Base-by-base conservation (phyloP, 2,113 vertebrate genomes). In the Salvelinus alpinus region DNA sequence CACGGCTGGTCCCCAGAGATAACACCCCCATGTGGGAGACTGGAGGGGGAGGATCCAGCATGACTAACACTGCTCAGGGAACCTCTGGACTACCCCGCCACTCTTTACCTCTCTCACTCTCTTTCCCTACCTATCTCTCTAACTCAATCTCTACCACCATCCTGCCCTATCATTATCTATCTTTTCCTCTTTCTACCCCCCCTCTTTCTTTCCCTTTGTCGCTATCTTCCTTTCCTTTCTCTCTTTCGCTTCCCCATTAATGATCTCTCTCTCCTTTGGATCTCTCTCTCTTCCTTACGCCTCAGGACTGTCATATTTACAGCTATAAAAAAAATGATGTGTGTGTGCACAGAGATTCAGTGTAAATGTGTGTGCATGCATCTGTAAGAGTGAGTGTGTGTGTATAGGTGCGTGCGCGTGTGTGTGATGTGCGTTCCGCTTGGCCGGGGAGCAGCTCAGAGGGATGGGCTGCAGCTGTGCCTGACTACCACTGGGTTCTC, bases 401-500 rank as follows among this genome's bases (percentile, higher is more conserved):
- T 70, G 38, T n/a, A 9, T 25, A 8, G 11, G 44, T 51, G 69
- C n/a, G 44, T 74, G 60, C 44, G 12, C 16, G 38, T 27, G 34
- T 27, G 72, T 13, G 57, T 5, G 57, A 7, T 14, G 51, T 25
- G 7, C 16, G 24, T 72, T 34, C 16, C 57, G 51, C 27, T 34
- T n/a, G 27, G 29, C 3, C n/a, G 20, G 59, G 31, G 72, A 73
- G 57, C 18, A 12, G 14, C 29, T 38, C 44, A 54, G 22, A 51
- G 24, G 44, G 47, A 14, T 16, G 22, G 31, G 67, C 67, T 70
- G 67, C 67, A 70, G 67, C 67, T 70, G 67, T 70, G 67, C 18
- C 67, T 70, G 67, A 47, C 67, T 70, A 24, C 67, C 67, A 11
- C 67, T 47, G 31, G 31, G 31, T 44, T 11, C 73, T 44, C 29